phyloP scores from a whole-genome alignment of 2,113 vertebrate species.

The Catharus fuscescens region DNA sequence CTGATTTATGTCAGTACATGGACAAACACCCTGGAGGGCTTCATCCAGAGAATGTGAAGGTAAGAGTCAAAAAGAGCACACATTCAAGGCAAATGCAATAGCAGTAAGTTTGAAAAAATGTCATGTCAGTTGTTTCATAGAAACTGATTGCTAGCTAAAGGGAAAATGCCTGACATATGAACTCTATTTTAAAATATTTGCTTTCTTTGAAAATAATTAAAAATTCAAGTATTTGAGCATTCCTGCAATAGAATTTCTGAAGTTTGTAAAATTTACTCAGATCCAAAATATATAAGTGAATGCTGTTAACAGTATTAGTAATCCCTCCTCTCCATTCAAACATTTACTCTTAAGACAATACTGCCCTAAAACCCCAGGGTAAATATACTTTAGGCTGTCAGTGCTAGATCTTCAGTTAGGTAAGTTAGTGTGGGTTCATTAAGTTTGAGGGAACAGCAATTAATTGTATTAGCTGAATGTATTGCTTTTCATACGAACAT shows the following conservation, averaged over 20 bases:
- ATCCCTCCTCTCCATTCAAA: background rate
- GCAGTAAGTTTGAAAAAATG: background rate
- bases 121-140: background rate
- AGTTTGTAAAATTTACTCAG: background rate
- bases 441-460: background rate
- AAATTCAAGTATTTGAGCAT: background rate
- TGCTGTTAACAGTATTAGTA: background rate
- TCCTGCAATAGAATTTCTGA: background rate
- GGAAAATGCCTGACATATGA: background rate
- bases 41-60: conserved; percentile 96
- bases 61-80: conserved; percentile 71
- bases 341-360: background rate
- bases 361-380: background rate
- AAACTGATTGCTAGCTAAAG: background rate
- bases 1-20: conserved; percentile 99
- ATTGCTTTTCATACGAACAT: background rate
- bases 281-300: background rate
- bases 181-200: background rate
- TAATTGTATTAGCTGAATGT: background rate
- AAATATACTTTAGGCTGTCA: background rate
- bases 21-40: conserved; percentile 96
- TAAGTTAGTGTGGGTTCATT: background rate
- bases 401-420: background rate
- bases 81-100: background rate
- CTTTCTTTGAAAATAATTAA: background rate